Evolutionary conservation across 2,113 vertebrate genomes (phyloP).

Genomic region (Onychostoma macrolepis): DNA sequence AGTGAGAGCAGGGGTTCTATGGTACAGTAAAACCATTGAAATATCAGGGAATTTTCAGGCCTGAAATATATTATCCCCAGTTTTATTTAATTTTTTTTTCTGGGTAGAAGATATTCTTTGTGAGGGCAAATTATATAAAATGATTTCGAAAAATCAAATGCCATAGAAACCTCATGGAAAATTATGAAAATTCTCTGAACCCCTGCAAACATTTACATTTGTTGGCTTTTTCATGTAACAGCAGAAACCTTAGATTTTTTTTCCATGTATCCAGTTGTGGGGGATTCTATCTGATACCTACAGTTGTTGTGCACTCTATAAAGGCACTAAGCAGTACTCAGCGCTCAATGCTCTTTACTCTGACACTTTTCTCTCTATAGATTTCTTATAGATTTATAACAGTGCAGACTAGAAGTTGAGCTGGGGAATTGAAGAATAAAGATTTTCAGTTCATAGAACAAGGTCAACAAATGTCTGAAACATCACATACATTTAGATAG

Average conservation of each 20-base stretch:
- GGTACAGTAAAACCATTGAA: background rate
- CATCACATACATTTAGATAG: background rate
- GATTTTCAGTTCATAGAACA: slow-evolving; percentile 35
- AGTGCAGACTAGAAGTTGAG: background rate
- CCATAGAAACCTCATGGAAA: background rate
- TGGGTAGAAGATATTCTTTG: background rate
- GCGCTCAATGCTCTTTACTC: background rate
- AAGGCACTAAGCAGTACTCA: background rate
- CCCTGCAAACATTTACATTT: background rate
- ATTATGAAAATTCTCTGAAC: background rate
- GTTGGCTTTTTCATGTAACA: background rate
- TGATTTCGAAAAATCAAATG: background rate
- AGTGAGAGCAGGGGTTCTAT: background rate
- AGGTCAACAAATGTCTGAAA: slow-evolving; percentile 16
- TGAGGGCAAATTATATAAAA: background rate
- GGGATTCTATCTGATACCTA: background rate
- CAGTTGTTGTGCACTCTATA: background rate
- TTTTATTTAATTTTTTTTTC: background rate
- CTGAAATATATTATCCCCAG: background rate
- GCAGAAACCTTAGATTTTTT: background rate
- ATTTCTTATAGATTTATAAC: slow-evolving; percentile 33
- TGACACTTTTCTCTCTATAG: background rate
- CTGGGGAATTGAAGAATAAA: slow-evolving; percentile 10
- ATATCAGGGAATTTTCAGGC: no score
- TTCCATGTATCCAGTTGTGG: background rate